Conservation (phyloP, 2,888 invertebrate species). For the Penaeus monodon region DNA sequence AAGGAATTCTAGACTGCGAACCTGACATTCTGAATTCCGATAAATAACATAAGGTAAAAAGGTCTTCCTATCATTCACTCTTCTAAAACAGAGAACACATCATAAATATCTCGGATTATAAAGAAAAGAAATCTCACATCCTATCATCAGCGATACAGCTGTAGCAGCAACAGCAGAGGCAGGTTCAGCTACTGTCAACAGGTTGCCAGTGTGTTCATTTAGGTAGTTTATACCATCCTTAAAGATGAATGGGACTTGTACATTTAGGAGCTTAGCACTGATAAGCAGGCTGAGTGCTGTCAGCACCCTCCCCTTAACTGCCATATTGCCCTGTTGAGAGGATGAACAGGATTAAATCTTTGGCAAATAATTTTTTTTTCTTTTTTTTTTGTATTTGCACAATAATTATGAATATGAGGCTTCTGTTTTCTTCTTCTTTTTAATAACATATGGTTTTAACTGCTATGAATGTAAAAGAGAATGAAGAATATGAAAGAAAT, state of each 20-base stretch:
- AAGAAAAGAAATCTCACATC: slow-evolving; percentile 78
- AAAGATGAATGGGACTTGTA: slow-evolving; percentile 94
- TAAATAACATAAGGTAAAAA: too few species aligned
- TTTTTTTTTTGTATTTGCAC: background rate
- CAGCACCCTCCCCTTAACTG: slow-evolving; percentile 83
- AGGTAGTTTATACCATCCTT: slow-evolving; percentile 92
- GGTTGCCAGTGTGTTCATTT: slow-evolving; percentile 77
- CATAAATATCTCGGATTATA: background rate
- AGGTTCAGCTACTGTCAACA: slow-evolving; percentile 69
- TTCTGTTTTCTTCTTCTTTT: too few species aligned
- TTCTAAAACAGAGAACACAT: background rate
- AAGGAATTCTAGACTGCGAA: too few species aligned
- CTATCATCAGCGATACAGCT: slow-evolving; percentile 84
- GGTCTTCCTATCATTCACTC: too few species aligned
- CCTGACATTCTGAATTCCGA: too few species aligned
- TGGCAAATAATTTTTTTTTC: background rate
- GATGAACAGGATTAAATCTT: slow-evolving; percentile 30
- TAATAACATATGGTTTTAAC: too few species aligned
- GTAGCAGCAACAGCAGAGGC: slow-evolving; percentile 79
- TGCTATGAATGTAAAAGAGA: too few species aligned
- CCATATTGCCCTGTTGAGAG: slow-evolving; percentile 78
- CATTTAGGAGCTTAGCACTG: slow-evolving; percentile 88
- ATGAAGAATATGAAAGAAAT: too few species aligned
- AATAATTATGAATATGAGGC: too few species aligned
- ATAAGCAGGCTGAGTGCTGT: slow-evolving; percentile 84